Evolutionary conservation across 1,140 invertebrate genomes (phyloP).

Genomic region (Olivierus martensii): DNA sequence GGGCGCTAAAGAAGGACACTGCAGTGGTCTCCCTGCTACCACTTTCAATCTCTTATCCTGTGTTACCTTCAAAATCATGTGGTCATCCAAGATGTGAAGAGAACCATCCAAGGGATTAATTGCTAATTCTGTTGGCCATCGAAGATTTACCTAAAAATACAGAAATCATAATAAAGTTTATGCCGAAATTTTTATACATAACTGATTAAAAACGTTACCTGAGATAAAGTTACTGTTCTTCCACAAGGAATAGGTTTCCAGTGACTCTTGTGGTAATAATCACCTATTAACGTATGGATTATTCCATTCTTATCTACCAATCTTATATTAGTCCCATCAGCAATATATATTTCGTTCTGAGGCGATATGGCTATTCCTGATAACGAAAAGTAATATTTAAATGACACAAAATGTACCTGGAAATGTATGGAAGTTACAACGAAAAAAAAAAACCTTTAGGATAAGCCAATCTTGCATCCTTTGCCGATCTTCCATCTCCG

Average conservation of each 20-base stretch:
- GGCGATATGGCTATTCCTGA: slow-evolving; percentile 67
- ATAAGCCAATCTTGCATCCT: slow-evolving; percentile 78
- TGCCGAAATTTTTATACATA: neutral
- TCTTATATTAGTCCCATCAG: slow-evolving; percentile 83
- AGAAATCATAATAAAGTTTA: neutral
- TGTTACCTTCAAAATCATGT: slow-evolving; percentile 79
- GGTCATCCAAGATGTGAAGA: slow-evolving; percentile 88
- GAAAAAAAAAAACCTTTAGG: slow-evolving; percentile 56
- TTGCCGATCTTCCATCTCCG: slow-evolving; percentile 84
- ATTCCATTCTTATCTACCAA: slow-evolving; percentile 74
- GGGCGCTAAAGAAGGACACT: slow-evolving; percentile 41
- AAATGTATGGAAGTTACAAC: neutral
- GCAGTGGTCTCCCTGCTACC: slow-evolving; percentile 76
- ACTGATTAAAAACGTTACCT: slow-evolving; percentile 2
- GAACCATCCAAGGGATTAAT: slow-evolving; percentile 86
- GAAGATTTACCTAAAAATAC: slow-evolving; percentile 50
- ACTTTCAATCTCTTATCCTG: slow-evolving; percentile 64
- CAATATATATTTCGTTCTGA: slow-evolving; percentile 76
- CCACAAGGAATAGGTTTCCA: slow-evolving; percentile 73
- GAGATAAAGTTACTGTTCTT: slow-evolving; percentile 14
- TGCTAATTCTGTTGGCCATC: slow-evolving; percentile 89
- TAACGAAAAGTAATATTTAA: neutral
- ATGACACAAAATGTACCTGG: neutral
- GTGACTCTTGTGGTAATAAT: slow-evolving; percentile 74
- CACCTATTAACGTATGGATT: slow-evolving; percentile 81